Evolutionary conservation across 2,113 vertebrate species (phyloP), one percentile per base, ranked within the genome.

Genomic region (Sakesphorus luctuosus): DNA sequence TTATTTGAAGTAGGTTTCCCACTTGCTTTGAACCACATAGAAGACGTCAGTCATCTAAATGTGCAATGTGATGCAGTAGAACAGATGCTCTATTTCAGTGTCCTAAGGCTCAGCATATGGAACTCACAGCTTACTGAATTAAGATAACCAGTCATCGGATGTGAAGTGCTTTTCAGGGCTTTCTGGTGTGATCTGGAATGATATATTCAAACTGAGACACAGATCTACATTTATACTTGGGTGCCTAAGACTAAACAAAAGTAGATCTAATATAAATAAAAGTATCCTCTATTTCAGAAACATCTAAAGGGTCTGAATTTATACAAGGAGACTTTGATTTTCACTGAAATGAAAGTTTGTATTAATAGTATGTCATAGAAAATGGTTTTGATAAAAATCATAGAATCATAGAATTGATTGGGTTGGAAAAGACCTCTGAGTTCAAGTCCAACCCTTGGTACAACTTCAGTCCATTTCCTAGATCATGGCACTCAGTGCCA

Each of bases 71-170:
- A 50, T 69, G 31, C 14, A 31, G 20, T 12, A 78, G 77, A 96
- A 78, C 84, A 91, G 66, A 85, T 95, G 75, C 31, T 96, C 46
- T 73, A 0, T 58, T 93, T 90, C 79, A 85, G 53, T 93, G 85
- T 95, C 72, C 85, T 88, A 63, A 73, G 71, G 78, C 82, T 77
- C 63, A 76, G 67, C 85, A 85, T 87, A 84, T 85, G 78, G 44
- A 46, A 68, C 31, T 85, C 23, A 21, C 7, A 8, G 40, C 63
- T 90, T 77, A n/a, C 23, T 90, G 58, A 85, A 73, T 92, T 68
- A 33, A 79, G 40, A 65, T 62, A 87, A 59, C 49, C 40, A 69
- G 28, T 46, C 7, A 8, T 61, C 62, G 92, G 40, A 20, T 23
- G 4, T 44, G 62, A 26, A 72, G 28, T 63, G 55, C 20, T 84